Evolutionary conservation across 2,888 invertebrate species (phyloP).

Genomic region (Drosophila maculinotata): DNA sequence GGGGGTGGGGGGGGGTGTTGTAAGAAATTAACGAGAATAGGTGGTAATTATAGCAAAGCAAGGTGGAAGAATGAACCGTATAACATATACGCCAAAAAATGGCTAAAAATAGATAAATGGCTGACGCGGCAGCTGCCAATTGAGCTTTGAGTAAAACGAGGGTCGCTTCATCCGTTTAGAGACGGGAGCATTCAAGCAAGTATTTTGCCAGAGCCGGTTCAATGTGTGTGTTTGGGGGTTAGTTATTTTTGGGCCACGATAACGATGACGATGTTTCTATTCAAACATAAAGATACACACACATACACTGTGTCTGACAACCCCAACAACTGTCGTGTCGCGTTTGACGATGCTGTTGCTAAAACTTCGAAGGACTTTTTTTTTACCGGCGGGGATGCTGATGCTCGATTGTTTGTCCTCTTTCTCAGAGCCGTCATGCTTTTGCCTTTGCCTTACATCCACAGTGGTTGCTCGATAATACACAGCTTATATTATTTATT

Average conservation of each 20-base stretch:
- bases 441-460: conserved; percentile 37
- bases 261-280: conserved; percentile 43
- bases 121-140: conserved; percentile 40
- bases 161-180: conserved; percentile 43
- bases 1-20: too few species aligned
- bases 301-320: conserved; percentile 35
- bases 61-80: conserved; percentile 6
- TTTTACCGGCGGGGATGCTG: conserved; percentile 63
- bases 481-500: too few species aligned
- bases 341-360: conserved; percentile 50
- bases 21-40: too few species aligned
- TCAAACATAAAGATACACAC: conserved; percentile 11
- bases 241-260: conserved; percentile 72
- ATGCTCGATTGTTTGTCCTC: conserved; percentile 22
- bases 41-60: conserved; percentile 41
- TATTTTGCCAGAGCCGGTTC: conserved; percentile 17
- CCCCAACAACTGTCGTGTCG: conserved; percentile 33
- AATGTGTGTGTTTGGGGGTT: conserved; percentile 56
- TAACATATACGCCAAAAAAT: conserved; percentile 45
- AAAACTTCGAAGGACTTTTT: conserved; percentile 56
- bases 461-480: background rate
- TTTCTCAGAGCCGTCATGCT: conserved; percentile 13
- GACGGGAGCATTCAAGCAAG: conserved; percentile 26
- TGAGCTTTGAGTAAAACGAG: conserved; percentile 46
- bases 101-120: conserved; percentile 65